Conservation (phyloP, 2,888 invertebrate genomes). For the Lepidocyrtoides sp. region DNA sequence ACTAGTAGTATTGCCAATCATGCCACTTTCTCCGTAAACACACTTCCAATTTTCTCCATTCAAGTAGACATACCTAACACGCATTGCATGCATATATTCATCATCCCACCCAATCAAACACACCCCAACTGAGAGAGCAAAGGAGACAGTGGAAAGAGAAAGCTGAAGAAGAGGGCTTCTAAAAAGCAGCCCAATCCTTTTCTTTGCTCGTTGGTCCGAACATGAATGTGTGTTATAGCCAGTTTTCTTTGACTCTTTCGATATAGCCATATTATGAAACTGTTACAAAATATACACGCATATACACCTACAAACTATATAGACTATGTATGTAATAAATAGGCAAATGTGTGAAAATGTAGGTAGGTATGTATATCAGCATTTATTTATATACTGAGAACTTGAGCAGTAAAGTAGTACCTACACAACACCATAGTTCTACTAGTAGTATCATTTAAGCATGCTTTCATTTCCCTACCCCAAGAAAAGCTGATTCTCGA, state of each 20-base stretch:
- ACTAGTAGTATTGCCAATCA: background rate
- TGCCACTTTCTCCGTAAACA: background rate
- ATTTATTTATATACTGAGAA: background rate
- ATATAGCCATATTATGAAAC: background rate
- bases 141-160: constrained; percentile 9
- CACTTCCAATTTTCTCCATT: constrained; percentile 17
- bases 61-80: background rate
- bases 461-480: constrained; percentile 12
- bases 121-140: constrained; percentile 61
- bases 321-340: no score
- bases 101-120: constrained; percentile 65
- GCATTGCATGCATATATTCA: constrained; percentile 34
- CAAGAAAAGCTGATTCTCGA: constrained; percentile 3
- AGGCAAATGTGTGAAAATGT: no score
- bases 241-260: background rate
- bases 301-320: no score
- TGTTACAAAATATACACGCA: background rate
- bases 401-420: background rate
- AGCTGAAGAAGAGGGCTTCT: background rate
- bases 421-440: no score
- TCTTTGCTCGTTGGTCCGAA: background rate
- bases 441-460: no score
- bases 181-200: constrained; percentile 15
- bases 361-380: no score
- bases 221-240: background rate